These are phyloP conservation scores for Chironomus riparius DNA, from an alignment of 2,888 invertebrate species.

Conservation along the genomic window DNA sequence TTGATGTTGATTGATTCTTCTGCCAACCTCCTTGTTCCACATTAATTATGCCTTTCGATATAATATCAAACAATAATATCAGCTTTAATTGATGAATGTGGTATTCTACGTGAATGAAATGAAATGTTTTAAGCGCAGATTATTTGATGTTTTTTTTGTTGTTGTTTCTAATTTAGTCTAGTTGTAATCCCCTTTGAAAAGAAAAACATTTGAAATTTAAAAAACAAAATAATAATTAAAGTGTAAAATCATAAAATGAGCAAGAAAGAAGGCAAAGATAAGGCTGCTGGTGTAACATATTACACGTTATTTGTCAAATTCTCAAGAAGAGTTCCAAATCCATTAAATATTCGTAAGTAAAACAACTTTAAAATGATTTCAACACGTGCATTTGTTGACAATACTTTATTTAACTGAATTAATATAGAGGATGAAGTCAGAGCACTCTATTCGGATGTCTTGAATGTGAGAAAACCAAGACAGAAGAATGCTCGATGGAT, in stretches of 20 bases:
- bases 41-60: too few relatives aligned
- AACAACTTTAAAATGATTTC: neutral
- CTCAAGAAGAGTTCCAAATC: constrained; percentile 5
- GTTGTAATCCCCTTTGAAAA: too few relatives aligned
- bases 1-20: too few relatives aligned
- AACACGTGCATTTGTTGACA: neutral
- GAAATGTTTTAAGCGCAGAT: too few relatives aligned
- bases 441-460: neutral
- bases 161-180: too few relatives aligned
- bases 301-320: constrained; percentile 16
- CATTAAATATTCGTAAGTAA: constrained; percentile 11
- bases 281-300: neutral
- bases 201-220: too few relatives aligned
- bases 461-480: constrained; percentile 12
- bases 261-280: neutral
- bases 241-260: neutral
- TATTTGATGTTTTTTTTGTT: too few relatives aligned
- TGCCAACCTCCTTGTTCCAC: too few relatives aligned
- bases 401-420: neutral
- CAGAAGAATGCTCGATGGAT: constrained; percentile 18
- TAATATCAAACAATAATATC: too few relatives aligned
- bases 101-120: too few relatives aligned
- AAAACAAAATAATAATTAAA: too few relatives aligned
- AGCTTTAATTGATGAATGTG: too few relatives aligned
- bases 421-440: constrained; percentile 5